phyloP scores from a whole-genome alignment of 2,113 vertebrate species.

The Caracal caracal region DNA sequence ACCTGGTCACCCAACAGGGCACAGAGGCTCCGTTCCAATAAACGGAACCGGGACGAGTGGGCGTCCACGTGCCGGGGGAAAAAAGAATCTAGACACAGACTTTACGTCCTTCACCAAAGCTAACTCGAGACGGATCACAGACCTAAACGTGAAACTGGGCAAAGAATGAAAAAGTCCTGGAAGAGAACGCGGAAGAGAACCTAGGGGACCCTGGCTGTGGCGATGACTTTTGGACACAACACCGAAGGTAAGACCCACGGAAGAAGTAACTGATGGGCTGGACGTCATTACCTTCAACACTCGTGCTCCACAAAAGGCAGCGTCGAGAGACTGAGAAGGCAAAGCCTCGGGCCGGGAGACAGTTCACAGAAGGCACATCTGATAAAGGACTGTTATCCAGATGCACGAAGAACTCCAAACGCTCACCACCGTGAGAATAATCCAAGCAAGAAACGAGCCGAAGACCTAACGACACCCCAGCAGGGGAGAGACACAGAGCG shows the following conservation, averaged over 20 bases:
- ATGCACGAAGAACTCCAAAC: too few species aligned
- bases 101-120: background rate
- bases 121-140: background rate
- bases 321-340: background rate
- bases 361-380: background rate
- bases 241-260: background rate
- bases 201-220: background rate
- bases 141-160: background rate
- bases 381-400: background rate
- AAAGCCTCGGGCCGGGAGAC: background rate
- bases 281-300: background rate
- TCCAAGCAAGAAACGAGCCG: background rate
- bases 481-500: too few species aligned
- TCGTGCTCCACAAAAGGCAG: background rate
- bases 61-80: fast-evolving
- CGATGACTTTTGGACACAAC: background rate
- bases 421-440: background rate
- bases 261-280: background rate
- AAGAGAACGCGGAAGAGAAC: background rate
- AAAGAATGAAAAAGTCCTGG: background rate
- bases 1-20: background rate
- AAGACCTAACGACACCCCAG: fast-evolving
- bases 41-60: background rate
- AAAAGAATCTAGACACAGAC: background rate
- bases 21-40: background rate